Conservation (phyloP, 2,797 vertebrate genomes). For the Pitangus sulphuratus region DNA sequence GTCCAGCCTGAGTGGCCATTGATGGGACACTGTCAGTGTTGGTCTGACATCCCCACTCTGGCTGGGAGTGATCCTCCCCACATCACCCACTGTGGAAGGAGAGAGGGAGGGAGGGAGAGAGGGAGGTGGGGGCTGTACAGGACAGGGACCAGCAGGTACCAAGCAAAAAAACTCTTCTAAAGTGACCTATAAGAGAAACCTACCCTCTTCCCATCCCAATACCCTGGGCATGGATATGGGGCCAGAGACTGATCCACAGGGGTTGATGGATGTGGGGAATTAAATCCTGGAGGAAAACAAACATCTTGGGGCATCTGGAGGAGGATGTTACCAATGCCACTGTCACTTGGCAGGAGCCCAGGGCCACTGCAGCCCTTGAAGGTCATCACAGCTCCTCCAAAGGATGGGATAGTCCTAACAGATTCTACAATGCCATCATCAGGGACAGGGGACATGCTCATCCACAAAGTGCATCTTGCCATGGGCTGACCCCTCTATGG, state of each 20-base stretch:
- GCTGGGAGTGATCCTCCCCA: rapidly evolving
- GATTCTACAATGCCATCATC: background rate
- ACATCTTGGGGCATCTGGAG: too few relatives aligned
- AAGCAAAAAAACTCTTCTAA: background rate
- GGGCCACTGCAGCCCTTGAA: rapidly evolving
- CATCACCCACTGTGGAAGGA: rapidly evolving
- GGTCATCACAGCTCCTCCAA: background rate
- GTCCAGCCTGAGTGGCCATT: background rate
- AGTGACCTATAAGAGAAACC: background rate
- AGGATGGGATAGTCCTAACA: background rate
- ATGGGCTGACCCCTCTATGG: background rate
- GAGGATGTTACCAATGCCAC: background rate
- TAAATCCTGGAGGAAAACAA: background rate
- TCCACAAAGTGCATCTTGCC: background rate
- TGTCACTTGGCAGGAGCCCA: background rate
- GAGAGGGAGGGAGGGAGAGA: background rate
- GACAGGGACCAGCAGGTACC: background rate
- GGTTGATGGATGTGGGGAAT: background rate
- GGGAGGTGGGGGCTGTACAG: background rate
- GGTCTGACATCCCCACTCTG: background rate
- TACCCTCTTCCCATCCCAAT: background rate
- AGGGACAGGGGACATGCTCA: background rate
- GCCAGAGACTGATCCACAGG: background rate
- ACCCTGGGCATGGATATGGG: rapidly evolving
- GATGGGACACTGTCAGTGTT: background rate